phyloP scores from a whole-genome alignment of 2,888 invertebrate genomes.

The Meiosimyza decipiens region DNA sequence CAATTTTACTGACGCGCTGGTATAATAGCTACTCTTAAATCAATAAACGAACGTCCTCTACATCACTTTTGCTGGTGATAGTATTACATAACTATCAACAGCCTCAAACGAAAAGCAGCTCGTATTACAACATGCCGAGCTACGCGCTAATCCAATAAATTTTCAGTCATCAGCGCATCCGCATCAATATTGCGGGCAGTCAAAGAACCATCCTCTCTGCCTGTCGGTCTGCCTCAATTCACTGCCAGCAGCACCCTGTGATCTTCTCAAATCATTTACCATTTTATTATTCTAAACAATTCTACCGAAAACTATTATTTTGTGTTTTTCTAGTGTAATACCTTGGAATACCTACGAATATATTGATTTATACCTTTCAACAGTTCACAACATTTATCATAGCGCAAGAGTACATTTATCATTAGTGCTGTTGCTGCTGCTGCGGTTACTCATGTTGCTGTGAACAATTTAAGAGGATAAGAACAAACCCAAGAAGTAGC shows the following conservation, averaged over 20 bases:
- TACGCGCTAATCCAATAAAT: too few species aligned
- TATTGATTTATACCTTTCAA: slow-evolving; percentile 64
- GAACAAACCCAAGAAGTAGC: slow-evolving; percentile 11
- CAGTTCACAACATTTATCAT: slow-evolving; percentile 68
- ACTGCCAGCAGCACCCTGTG: slow-evolving; percentile 5
- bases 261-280: slow-evolving; percentile 30
- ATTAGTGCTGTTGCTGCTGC: slow-evolving; percentile 50
- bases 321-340: slow-evolving; percentile 1
- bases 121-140: too few species aligned
- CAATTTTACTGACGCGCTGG: too few species aligned
- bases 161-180: too few species aligned
- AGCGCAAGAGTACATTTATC: slow-evolving; percentile 67
- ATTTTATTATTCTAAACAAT: slow-evolving; percentile 26
- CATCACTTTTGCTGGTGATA: too few species aligned
- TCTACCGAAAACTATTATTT: slow-evolving; percentile 19
- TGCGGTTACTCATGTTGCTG: slow-evolving; percentile 13
- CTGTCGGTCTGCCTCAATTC: too few species aligned
- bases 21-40: too few species aligned
- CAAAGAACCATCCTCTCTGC: too few species aligned
- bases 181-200: too few species aligned
- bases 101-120: too few species aligned
- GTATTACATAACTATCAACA: too few species aligned
- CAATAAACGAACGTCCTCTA: too few species aligned
- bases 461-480: slow-evolving; percentile 28
- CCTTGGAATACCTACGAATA: background rate